Percentiles rank a stretch among this genome's conserved stretches.
Conservation (phyloP, 1,140 invertebrate genomes). For the Hylaeus anthracinus region DNA sequence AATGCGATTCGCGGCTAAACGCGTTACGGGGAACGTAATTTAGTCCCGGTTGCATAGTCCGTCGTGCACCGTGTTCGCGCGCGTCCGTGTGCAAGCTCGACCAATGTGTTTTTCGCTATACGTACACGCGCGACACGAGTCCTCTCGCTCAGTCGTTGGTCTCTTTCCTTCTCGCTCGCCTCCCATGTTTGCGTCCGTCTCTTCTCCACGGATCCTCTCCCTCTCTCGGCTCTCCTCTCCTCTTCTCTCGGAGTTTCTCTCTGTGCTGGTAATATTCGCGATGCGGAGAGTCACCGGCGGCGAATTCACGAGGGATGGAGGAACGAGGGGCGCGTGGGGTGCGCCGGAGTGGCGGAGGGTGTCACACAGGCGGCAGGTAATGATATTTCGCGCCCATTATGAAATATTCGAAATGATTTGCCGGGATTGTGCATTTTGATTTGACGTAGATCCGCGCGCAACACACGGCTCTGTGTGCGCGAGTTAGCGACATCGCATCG, state of each 20-base stretch:
- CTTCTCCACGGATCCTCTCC: too few species aligned
- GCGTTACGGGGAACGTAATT: constrained; percentile 78
- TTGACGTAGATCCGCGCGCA: constrained; percentile 71
- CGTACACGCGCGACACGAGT: constrained; percentile 29
- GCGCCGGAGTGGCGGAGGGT: constrained; percentile 39
- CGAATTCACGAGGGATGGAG: constrained; percentile 52
- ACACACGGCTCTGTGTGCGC: constrained; percentile 19
- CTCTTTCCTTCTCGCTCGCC: constrained; percentile 15
- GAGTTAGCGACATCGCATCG: neutral
- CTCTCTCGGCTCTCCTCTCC: constrained; percentile 21
- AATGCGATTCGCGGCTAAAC: constrained; percentile 79
- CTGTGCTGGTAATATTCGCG: constrained; percentile 55
- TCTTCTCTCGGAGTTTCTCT: constrained; percentile 35
- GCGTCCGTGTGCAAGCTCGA: constrained; percentile 28
- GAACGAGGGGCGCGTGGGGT: constrained; percentile 32
- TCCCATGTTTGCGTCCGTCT: constrained; percentile 8
- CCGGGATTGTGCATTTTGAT: constrained; percentile 78
- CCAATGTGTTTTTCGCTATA: constrained; percentile 47
- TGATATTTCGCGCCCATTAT: constrained; percentile 78
- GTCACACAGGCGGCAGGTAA: constrained; percentile 69
- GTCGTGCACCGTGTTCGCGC: constrained; percentile 53
- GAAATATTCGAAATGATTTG: constrained; percentile 80
- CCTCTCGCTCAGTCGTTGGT: constrained; percentile 14
- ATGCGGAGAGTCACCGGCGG: constrained; percentile 50
- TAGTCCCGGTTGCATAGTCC: constrained; percentile 69